These are phyloP conservation scores for Brachyptera risi DNA, from an alignment of 2,888 invertebrate species.

Conservation along the genomic window DNA sequence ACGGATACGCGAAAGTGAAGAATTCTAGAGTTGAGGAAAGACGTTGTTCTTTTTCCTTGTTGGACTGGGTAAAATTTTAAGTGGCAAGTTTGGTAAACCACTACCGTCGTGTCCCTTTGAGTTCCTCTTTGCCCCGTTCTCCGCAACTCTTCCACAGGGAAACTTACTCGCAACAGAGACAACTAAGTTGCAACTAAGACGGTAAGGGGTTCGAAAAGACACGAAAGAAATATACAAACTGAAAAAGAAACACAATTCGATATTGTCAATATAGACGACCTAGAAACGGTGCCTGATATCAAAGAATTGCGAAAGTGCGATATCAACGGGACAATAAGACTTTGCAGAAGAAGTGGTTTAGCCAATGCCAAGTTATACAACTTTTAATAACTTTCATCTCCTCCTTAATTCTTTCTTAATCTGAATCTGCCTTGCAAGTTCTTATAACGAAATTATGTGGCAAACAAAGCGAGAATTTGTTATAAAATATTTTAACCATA, in stretches of 20 bases:
- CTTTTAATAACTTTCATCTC: neutral
- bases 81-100: conserved; percentile 42
- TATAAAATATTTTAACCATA: neutral
- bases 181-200: conserved; percentile 11
- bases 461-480: conserved; percentile 39
- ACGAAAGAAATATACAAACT: neutral
- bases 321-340: neutral
- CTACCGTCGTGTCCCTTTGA: conserved; percentile 12
- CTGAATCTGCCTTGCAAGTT: conserved; percentile 1
- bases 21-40: conserved; percentile 6
- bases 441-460: conserved; percentile 19
- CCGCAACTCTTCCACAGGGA: conserved; percentile 12
- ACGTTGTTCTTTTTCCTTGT: conserved; percentile 12
- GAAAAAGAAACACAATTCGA: neutral
- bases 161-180: conserved; percentile 9
- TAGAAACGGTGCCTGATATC: neutral
- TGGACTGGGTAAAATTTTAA: conserved; percentile 40
- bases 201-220: neutral
- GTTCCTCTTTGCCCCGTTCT: conserved; percentile 13
- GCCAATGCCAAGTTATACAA: neutral
- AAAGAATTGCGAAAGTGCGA: no score
- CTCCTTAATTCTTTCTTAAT: neutral
- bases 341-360: neutral
- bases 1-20: conserved; percentile 6
- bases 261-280: neutral